Conservation (phyloP, 1,140 invertebrate species). For the Danaus melanippus region DNA sequence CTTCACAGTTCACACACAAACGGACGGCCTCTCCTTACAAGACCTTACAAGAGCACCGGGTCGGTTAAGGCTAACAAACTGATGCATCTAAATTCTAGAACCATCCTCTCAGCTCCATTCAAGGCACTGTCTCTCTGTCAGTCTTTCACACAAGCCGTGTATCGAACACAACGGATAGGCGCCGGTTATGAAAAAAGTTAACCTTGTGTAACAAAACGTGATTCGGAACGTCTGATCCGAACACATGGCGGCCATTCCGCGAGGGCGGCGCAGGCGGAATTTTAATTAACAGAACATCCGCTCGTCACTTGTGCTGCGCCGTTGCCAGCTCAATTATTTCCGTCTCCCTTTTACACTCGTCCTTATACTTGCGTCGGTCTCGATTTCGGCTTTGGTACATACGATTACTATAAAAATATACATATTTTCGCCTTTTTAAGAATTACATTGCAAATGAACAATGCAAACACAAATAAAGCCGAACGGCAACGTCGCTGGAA, state of each 20-base stretch:
- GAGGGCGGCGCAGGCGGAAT: slow-evolving; percentile 71
- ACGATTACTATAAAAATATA: too few species aligned
- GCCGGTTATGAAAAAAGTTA: slow-evolving; percentile 55
- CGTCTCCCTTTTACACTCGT: slow-evolving; percentile 43
- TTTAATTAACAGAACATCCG: slow-evolving; percentile 73
- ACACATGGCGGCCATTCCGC: slow-evolving; percentile 70
- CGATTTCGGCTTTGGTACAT: too few species aligned
- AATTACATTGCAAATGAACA: slow-evolving; percentile 28
- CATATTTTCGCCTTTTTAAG: too few species aligned
- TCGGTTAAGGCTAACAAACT: slow-evolving; percentile 38
- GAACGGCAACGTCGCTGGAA: slow-evolving; percentile 53
- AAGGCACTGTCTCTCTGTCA: slow-evolving; percentile 41
- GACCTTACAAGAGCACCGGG: slow-evolving; percentile 68
- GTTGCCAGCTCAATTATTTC: slow-evolving; percentile 52
- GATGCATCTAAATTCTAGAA: slow-evolving; percentile 46
- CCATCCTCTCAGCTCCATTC: slow-evolving; percentile 37
- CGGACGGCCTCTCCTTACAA: slow-evolving; percentile 62
- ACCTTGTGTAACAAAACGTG: slow-evolving; percentile 69
- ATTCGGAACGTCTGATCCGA: slow-evolving; percentile 65
- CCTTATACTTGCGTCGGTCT: slow-evolving; percentile 8
- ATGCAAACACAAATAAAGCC: slow-evolving; percentile 35
- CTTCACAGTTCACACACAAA: slow-evolving; percentile 35
- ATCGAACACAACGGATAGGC: slow-evolving; percentile 46
- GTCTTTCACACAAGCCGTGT: slow-evolving; percentile 54
- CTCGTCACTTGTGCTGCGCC: slow-evolving; percentile 61